These are phyloP conservation scores for Centruroides sculpturatus DNA, from an alignment of 1,140 invertebrate species.

Conservation along the genomic window DNA sequence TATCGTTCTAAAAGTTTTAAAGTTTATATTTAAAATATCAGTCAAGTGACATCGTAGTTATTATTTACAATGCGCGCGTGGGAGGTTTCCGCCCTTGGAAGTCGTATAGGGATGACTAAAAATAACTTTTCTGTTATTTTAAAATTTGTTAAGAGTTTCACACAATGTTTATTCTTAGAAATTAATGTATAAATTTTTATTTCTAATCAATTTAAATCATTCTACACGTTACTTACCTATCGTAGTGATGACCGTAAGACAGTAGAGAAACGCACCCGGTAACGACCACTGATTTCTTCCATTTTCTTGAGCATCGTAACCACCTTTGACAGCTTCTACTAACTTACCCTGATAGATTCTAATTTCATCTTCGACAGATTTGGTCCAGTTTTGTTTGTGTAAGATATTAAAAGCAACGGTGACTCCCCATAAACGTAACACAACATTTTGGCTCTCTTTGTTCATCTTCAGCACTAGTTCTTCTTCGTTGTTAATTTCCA, in stretches of 20 bases:
- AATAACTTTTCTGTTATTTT: too few species aligned
- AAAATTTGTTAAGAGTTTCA: too few species aligned
- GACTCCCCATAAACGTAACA: constrained; percentile 65
- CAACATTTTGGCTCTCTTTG: constrained; percentile 25
- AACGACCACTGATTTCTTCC: constrained; percentile 65
- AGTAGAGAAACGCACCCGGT: constrained; percentile 84
- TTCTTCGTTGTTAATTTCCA: constrained; percentile 58
- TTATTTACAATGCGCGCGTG: too few species aligned
- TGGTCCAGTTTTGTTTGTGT: constrained; percentile 87
- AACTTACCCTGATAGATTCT: constrained; percentile 73
- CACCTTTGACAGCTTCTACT: constrained; percentile 51
- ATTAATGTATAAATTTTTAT: too few species aligned
- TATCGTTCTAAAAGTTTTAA: too few species aligned
- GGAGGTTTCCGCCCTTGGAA: too few species aligned
- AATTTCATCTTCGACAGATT: constrained; percentile 39
- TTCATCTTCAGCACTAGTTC: constrained; percentile 34
- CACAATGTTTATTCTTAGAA: too few species aligned
- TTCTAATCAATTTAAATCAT: too few species aligned
- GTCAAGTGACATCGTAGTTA: too few species aligned
- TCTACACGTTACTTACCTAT: constrained; percentile 52
- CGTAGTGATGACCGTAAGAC: constrained; percentile 92
- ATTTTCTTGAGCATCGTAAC: constrained; percentile 56
- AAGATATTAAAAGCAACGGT: constrained; percentile 84
- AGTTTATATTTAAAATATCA: too few species aligned
- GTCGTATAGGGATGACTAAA: too few species aligned